A percentile compares a stretch with the other conserved stretches of the same genome.
phyloP scores from a whole-genome alignment of 2,113 vertebrate genomes.

The Hippoglossus stenolepis region DNA sequence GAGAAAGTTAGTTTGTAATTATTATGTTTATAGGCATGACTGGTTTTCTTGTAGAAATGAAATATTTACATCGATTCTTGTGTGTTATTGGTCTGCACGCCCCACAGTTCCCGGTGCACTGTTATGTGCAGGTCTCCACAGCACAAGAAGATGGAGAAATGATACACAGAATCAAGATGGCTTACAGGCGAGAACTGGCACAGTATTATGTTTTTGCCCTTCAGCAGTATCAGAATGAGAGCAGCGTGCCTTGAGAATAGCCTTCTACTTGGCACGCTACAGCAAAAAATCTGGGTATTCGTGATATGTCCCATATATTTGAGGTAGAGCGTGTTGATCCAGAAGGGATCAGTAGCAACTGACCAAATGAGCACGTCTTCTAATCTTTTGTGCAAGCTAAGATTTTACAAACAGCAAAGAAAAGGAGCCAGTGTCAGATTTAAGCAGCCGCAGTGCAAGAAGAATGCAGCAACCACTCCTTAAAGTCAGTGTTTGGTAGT shows the following conservation, averaged over 20 bases:
- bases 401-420: neutral
- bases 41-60: constrained; percentile 12
- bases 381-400: no score
- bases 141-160: constrained; percentile 36
- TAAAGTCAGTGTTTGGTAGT: neutral
- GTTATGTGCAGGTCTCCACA: constrained; percentile 22
- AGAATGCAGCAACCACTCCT: neutral
- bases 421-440: neutral
- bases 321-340: constrained; percentile 2
- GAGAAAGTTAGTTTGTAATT: no score
- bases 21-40: no score
- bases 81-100: constrained; percentile 24
- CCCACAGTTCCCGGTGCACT: constrained; percentile 18
- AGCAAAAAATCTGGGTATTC: constrained; percentile 15
- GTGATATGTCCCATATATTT: constrained; percentile 5
- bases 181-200: constrained; percentile 36
- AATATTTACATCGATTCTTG: constrained; percentile 49
- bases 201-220: constrained; percentile 52
- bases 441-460: neutral
- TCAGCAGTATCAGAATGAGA: constrained; percentile 49
- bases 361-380: neutral
- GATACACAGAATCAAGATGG: constrained; percentile 19
- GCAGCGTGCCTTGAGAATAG: constrained; percentile 28
- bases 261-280: constrained; percentile 24
- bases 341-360: neutral